These are phyloP conservation scores for Paramisgurnus dabryanus DNA, from an alignment of 2,113 vertebrate genomes.

Conservation along the genomic window DNA sequence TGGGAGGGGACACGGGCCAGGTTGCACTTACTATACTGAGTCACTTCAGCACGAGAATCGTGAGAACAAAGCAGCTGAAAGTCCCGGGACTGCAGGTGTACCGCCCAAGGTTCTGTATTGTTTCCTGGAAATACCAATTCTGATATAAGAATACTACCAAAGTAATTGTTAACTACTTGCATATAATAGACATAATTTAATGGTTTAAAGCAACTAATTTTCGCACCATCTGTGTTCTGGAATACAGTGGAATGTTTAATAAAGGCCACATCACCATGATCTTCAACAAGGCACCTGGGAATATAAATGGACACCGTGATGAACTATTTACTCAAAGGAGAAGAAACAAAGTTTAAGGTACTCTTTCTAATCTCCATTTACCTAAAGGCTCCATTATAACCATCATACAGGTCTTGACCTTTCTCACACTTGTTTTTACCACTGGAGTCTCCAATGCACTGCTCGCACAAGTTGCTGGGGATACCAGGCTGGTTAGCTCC, in stretches of 20 bases:
- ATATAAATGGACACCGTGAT: neutral
- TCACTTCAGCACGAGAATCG: slow-evolving; percentile 81
- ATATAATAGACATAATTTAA: neutral
- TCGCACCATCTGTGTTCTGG: slow-evolving; percentile 86
- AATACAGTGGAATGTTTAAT: slow-evolving; percentile 89
- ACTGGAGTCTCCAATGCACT: slow-evolving; percentile 80
- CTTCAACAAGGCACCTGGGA: slow-evolving; percentile 82
- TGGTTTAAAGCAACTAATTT: neutral
- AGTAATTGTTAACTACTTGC: neutral
- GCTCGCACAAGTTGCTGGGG: slow-evolving; percentile 79
- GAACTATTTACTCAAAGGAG: neutral
- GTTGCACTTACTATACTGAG: slow-evolving; percentile 81
- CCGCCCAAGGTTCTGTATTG: slow-evolving; percentile 78
- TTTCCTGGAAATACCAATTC: slow-evolving; percentile 71
- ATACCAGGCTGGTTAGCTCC: slow-evolving; percentile 76
- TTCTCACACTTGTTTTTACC: slow-evolving; percentile 82
- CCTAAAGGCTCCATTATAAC: slow-evolving; percentile 90
- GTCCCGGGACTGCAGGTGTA: slow-evolving; percentile 70
- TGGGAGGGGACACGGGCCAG: slow-evolving; percentile 88
- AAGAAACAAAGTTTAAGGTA: no score
- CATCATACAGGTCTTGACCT: slow-evolving; percentile 83
- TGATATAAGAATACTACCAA: neutral
- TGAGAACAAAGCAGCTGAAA: slow-evolving; percentile 92
- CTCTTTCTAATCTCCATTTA: slow-evolving; percentile 53
- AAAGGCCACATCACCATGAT: slow-evolving; percentile 88